These are phyloP conservation scores for Andrena bucephala DNA, from an alignment of 2,888 invertebrate species.

Conservation along the genomic window DNA sequence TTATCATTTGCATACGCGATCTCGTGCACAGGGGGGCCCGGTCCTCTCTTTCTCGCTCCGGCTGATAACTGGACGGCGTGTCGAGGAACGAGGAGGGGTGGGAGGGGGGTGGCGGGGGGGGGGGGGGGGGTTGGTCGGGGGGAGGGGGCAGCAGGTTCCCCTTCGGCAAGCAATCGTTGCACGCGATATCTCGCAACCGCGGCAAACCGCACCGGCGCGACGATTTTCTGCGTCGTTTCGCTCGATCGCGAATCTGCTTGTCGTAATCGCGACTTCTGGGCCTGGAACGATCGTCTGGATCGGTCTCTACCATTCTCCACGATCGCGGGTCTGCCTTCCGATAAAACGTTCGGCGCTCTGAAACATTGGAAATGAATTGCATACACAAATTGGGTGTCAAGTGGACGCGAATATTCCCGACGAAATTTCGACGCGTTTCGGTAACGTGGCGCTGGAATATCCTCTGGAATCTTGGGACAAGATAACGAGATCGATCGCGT, in stretches of 20 bases:
- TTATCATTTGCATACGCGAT: slow-evolving; percentile 81
- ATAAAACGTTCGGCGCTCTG: too few relatives aligned
- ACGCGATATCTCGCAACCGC: slow-evolving; percentile 51
- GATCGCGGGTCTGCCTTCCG: too few relatives aligned
- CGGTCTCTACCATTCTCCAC: too few relatives aligned
- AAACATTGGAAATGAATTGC: too few relatives aligned
- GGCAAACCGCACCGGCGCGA: slow-evolving; percentile 39
- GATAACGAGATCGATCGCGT: neutral
- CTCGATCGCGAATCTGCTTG: slow-evolving; percentile 9
- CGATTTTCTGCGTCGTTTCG: slow-evolving; percentile 45
- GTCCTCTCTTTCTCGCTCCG: slow-evolving; percentile 55
- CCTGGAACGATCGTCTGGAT: neutral
- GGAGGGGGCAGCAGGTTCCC: slow-evolving; percentile 34
- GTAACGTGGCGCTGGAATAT: too few relatives aligned
- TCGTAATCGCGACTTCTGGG: slow-evolving; percentile 6
- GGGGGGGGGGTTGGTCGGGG: too few relatives aligned
- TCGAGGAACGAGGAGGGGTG: too few relatives aligned
- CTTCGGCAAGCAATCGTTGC: slow-evolving; percentile 51
- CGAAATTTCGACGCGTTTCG: neutral
- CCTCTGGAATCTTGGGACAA: neutral
- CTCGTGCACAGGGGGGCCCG: slow-evolving; percentile 67
- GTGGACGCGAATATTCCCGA: neutral
- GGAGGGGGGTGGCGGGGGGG: neutral
- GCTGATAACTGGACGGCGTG: slow-evolving; percentile 1
- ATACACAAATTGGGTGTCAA: too few relatives aligned